These are phyloP conservation scores for Cetoscarus ocellatus DNA, from an alignment of 2,797 vertebrate genomes.

Conservation along the genomic window DNA sequence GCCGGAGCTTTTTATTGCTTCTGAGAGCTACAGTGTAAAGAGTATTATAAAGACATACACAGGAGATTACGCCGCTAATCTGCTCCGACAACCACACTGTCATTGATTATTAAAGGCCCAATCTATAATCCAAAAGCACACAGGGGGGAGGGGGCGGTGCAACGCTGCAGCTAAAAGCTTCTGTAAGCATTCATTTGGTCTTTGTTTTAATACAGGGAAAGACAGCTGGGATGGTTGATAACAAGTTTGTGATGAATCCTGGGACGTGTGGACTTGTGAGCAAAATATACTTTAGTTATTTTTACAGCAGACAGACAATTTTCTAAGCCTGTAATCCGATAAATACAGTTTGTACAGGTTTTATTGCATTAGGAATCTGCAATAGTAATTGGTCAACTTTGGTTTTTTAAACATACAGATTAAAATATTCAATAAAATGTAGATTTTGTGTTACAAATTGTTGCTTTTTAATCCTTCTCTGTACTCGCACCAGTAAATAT, in stretches of 20 bases:
- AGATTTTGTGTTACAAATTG: too few relatives aligned
- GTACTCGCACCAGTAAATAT: too few relatives aligned
- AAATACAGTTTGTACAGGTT: not conserved
- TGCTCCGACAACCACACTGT: conserved; percentile 60
- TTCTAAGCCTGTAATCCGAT: not conserved
- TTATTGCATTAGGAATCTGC: not conserved
- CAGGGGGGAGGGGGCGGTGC: conserved; percentile 1
- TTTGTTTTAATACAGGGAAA: not conserved
- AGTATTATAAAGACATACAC: conserved; percentile 62
- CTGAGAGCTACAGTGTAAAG: conserved; percentile 58
- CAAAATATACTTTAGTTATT: not conserved
- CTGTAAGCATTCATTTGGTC: conserved; percentile 12
- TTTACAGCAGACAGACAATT: not conserved
- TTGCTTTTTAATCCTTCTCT: too few relatives aligned
- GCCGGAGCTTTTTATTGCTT: conserved; percentile 52
- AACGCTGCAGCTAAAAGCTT: not conserved
- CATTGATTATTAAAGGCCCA: conserved; percentile 77
- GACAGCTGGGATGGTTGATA: conserved; percentile 16
- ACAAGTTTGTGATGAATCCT: not conserved
- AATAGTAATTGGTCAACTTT: not conserved
- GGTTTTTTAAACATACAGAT: too few relatives aligned
- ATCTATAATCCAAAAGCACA: conserved; percentile 68
- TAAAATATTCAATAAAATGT: too few relatives aligned
- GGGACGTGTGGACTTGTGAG: not conserved
- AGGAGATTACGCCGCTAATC: conserved; percentile 76